Conservation (phyloP, 1,140 invertebrate genomes). For the Drosophila rhopaloa region DNA sequence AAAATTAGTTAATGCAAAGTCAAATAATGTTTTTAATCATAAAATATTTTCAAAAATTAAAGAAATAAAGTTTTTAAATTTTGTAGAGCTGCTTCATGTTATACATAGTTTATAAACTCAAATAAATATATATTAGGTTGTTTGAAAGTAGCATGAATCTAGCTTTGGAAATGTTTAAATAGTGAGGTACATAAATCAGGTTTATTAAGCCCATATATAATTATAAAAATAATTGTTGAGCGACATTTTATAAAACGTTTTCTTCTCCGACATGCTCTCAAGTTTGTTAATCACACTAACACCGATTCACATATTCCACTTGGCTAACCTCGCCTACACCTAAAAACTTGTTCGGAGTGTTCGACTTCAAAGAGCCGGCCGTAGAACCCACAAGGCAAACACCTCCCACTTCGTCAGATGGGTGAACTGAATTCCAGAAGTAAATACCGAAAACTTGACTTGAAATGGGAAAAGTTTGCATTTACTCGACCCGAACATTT, state of each 20-base stretch:
- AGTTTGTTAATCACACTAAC: neutral
- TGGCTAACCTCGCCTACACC: conserved; percentile 23
- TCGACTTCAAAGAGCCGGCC: conserved; percentile 24
- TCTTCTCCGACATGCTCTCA: neutral
- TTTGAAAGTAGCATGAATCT: too few relatives aligned
- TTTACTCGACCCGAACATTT: conserved; percentile 27
- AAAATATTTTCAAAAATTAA: too few relatives aligned
- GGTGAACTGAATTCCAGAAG: conserved; percentile 41
- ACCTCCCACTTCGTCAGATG: conserved; percentile 8
- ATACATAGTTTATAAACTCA: too few relatives aligned
- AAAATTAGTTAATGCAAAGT: too few relatives aligned
- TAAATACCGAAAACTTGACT: conserved; percentile 48
- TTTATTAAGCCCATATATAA: neutral
- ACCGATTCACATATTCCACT: conserved; percentile 16
- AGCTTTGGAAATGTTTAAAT: too few relatives aligned
- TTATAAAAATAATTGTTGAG: neutral
- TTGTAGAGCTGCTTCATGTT: too few relatives aligned
- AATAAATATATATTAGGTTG: too few relatives aligned
- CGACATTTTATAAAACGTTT: neutral
- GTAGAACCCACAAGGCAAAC: conserved; percentile 25
- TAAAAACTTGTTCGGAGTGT: conserved; percentile 14
- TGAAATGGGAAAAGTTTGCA: conserved; percentile 51
- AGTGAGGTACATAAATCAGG: too few relatives aligned
- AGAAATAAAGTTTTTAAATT: too few relatives aligned
- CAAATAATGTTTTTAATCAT: too few relatives aligned